A percentile compares a stretch with the other conserved stretches of the same genome.
phyloP scores from a whole-genome alignment of 2,888 invertebrate species.

The Tethea ocularis region DNA sequence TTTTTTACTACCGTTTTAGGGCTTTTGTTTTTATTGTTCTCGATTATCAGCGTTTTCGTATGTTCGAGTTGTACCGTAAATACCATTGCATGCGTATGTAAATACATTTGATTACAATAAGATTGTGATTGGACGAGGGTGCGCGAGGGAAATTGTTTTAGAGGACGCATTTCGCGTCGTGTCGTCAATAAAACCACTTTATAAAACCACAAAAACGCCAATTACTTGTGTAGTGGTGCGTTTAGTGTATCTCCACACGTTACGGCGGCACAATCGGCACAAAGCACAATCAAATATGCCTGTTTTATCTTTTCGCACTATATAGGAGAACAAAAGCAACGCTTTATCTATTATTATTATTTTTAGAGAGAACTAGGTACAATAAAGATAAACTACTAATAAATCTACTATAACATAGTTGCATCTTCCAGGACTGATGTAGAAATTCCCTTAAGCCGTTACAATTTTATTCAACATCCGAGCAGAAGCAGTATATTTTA shows the following conservation, averaged over 20 bases:
- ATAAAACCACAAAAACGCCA: not conserved
- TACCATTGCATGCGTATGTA: not conserved
- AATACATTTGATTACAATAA: not conserved
- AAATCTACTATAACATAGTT: not conserved
- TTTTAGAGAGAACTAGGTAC: too few relatives aligned
- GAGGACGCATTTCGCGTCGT: not conserved
- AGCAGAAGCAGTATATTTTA: not conserved
- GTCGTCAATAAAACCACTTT: not conserved
- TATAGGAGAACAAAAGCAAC: too few relatives aligned
- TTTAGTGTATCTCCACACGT: too few relatives aligned
- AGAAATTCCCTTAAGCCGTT: not conserved
- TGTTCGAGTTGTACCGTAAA: not conserved
- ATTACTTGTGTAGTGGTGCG: too few relatives aligned
- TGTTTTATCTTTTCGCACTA: too few relatives aligned
- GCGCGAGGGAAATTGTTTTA: not conserved
- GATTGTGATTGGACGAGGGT: not conserved
- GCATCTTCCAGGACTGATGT: not conserved
- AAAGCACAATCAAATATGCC: too few relatives aligned
- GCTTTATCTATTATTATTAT: too few relatives aligned
- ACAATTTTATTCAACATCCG: not conserved
- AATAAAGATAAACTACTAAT: not conserved
- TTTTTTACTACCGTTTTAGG: constrained; percentile 50
- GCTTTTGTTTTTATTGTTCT: constrained; percentile 31
- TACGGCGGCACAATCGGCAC: too few relatives aligned
- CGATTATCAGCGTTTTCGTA: constrained; percentile 25